These are phyloP conservation scores for Atrina japonica DNA, from an alignment of 2,888 invertebrate species.

Conservation along the genomic window DNA sequence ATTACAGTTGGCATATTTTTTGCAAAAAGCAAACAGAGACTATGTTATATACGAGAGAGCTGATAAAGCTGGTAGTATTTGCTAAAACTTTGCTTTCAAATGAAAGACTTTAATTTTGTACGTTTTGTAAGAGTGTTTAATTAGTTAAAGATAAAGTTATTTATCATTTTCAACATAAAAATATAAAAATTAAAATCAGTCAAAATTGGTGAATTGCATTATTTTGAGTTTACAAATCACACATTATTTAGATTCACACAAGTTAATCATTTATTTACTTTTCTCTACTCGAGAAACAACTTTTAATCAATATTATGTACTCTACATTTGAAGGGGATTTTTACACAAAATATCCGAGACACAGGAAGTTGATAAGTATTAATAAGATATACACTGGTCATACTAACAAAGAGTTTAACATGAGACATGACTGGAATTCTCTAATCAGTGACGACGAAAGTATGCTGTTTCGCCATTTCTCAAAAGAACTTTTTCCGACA, in stretches of 20 bases:
- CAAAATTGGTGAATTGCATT: too few relatives aligned
- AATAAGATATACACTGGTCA: conserved; percentile 80
- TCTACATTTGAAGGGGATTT: conserved; percentile 78
- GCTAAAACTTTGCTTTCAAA: not conserved
- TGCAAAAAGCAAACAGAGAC: conserved; percentile 69
- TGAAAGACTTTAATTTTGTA: too few relatives aligned
- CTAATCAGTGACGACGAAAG: conserved; percentile 76
- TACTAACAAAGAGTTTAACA: conserved; percentile 80
- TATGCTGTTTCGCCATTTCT: conserved; percentile 64
- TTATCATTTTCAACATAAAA: too few relatives aligned
- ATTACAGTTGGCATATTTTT: conserved; percentile 77
- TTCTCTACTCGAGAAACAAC: too few relatives aligned
- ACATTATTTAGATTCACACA: too few relatives aligned
- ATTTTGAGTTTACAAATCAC: too few relatives aligned
- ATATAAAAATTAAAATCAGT: too few relatives aligned
- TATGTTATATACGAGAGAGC: conserved; percentile 76
- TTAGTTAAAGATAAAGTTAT: too few relatives aligned
- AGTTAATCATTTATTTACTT: too few relatives aligned
- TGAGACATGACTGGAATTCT: conserved; percentile 81
- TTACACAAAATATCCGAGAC: conserved; percentile 79
- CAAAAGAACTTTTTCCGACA: conserved; percentile 73
- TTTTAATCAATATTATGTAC: too few relatives aligned
- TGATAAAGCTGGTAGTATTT: conserved; percentile 62
- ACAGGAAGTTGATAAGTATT: conserved; percentile 80
- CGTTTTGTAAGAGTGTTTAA: too few relatives aligned